Percentiles rank a stretch among this genome's conserved stretches.
phyloP scores from a whole-genome alignment of 2,888 invertebrate genomes.

The Drosophila paramelanica region DNA sequence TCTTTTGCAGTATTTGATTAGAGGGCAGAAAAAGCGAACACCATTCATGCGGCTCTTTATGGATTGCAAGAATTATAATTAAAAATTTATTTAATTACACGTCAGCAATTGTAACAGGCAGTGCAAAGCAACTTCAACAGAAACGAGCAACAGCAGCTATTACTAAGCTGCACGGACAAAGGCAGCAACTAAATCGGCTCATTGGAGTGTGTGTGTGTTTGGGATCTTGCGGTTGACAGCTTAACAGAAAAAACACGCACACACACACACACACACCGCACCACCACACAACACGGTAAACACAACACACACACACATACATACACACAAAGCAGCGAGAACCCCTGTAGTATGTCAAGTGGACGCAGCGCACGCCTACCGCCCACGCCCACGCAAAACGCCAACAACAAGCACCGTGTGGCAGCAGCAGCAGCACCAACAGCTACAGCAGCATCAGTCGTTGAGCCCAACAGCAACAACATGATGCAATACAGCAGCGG shows the following conservation, averaged over 20 bases:
- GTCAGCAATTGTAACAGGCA: background rate
- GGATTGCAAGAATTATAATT: background rate
- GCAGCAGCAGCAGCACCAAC: constrained; percentile 60
- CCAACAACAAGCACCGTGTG: constrained; percentile 70
- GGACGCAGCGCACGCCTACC: constrained; percentile 84
- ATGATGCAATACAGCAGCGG: constrained; percentile 68
- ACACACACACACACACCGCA: constrained; percentile 5
- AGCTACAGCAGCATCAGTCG: constrained; percentile 41
- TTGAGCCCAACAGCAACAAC: constrained; percentile 78
- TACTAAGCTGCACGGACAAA: constrained; percentile 5
- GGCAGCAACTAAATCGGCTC: constrained; percentile 12
- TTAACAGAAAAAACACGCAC: constrained; percentile 13
- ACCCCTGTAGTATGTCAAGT: constrained; percentile 82
- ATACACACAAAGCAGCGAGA: constrained; percentile 30
- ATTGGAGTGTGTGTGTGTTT: constrained; percentile 30
- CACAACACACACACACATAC: constrained; percentile 3
- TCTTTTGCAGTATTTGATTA: constrained; percentile 11
- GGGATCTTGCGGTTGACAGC: constrained; percentile 39
- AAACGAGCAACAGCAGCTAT: constrained; percentile 6
- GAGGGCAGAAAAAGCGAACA: background rate
- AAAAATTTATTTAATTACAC: background rate
- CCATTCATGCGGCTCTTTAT: constrained; percentile 8
- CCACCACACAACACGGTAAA: background rate
- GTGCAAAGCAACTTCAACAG: constrained; percentile 3
- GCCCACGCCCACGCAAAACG: constrained; percentile 81